Percentiles rank a stretch among this genome's conserved stretches.
Conservation (phyloP, 2,888 invertebrate genomes). For the Nemotelus pantherinus region DNA sequence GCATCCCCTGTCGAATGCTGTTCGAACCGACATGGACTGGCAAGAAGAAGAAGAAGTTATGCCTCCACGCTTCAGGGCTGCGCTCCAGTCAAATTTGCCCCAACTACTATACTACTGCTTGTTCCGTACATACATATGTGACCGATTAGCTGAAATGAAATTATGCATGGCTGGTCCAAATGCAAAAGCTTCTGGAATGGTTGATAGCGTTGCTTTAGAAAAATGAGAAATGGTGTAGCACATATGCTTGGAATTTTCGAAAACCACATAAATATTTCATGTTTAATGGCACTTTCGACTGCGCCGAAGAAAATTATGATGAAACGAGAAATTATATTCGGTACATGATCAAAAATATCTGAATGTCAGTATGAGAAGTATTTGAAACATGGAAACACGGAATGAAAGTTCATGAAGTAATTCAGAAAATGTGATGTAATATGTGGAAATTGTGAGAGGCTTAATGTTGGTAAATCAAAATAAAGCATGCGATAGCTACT, state of each 20-base stretch:
- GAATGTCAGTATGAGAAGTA: not conserved
- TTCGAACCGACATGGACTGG: constrained; percentile 6
- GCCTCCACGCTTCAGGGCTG: not conserved
- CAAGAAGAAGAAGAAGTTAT: not conserved
- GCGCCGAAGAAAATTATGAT: constrained; percentile 14
- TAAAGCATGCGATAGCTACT: too few relatives aligned
- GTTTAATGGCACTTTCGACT: constrained; percentile 12
- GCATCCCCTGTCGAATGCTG: constrained; percentile 28
- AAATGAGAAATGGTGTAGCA: not conserved
- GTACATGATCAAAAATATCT: constrained; percentile 28
- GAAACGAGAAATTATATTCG: constrained; percentile 23
- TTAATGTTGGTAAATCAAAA: too few relatives aligned
- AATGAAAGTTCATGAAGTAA: too few relatives aligned
- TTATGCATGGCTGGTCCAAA: constrained; percentile 34
- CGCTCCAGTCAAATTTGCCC: not conserved
- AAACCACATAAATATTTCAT: constrained; percentile 34
- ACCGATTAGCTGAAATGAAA: constrained; percentile 43
- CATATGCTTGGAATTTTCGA: constrained; percentile 30
- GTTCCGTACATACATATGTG: constrained; percentile 15
- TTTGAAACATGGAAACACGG: too few relatives aligned
- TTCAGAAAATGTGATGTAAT: too few relatives aligned
- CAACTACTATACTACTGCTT: not conserved
- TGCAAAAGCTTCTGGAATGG: not conserved
- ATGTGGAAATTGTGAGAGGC: too few relatives aligned
- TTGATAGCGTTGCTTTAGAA: not conserved